These are phyloP conservation scores for Heloderma charlesbogerti DNA, from an alignment of 2,113 vertebrate species.

Conservation along the genomic window DNA sequence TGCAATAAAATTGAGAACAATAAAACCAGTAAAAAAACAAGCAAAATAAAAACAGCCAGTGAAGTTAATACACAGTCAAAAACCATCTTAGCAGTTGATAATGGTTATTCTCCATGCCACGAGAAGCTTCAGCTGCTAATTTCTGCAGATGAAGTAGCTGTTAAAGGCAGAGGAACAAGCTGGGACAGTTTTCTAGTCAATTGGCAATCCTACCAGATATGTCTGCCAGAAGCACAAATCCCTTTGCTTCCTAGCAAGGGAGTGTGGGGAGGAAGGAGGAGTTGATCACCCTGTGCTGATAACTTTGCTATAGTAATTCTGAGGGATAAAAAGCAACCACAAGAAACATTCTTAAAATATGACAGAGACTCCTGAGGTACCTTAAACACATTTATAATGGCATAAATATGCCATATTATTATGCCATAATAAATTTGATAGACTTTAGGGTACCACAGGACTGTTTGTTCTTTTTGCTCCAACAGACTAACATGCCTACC, in stretches of 20 bases:
- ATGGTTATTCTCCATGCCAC: not conserved
- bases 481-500: too few species aligned
- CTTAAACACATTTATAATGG: too few species aligned
- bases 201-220: not conserved
- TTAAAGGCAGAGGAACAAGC: not conserved
- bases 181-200: not conserved
- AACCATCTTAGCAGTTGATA: not conserved
- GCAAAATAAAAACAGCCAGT: too few species aligned
- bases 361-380: not conserved
- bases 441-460: too few species aligned
- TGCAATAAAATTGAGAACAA: not conserved
- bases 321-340: not conserved
- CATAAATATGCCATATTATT: too few species aligned
- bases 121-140: not conserved
- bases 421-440: too few species aligned
- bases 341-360: not conserved
- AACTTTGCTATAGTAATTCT: too few species aligned
- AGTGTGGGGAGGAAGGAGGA: not conserved
- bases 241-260: not conserved
- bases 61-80: not conserved
- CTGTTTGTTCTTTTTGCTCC: too few species aligned
- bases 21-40: not conserved
- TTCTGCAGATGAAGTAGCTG: not conserved
- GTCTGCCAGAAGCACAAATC: not conserved
- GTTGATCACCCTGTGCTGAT: not conserved